Evolutionary conservation across 1,140 invertebrate species (phyloP), one percentile per base, ranked within the genome.

Genomic region (Linepithema humile): DNA sequence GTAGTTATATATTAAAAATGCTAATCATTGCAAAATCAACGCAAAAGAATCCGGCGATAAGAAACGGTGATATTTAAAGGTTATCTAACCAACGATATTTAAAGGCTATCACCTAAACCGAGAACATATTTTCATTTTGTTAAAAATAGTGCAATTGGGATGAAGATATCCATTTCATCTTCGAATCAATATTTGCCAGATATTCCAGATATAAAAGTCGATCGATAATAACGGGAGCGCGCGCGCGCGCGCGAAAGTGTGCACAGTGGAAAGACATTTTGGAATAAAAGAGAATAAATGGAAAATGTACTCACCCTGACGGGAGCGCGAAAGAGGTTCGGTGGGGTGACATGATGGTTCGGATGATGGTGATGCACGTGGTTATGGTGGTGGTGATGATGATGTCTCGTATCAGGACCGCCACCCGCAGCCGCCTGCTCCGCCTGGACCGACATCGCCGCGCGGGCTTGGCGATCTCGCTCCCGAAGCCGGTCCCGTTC

Each of bases 401-500:
- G 91, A 65, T 95, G 82, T 95, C 95, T 85, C 95, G 96, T 91
- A 95, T 96, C 87, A 93, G 95, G 92, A 96, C 96, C 74, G 95
- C 95, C 91, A 82, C 93, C 94, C 60, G 93, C 94, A 87, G 95
- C 95, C 84, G 94, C 94, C 85, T 96, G 95, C 89, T 96, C 95
- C 85, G 95, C 95, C 89, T 95, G 95, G 90, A 95, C 95, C 90
- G 96, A 95, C 95, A 96, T 96, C 93, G 96, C 96, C 89, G 96
- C 96, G 77, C 96, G 95, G 90, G 96, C 96, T 92, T 96, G 96
- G 92, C 96, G 95, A 93, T 97, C 96, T 92, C 95, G 95, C 94
- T 97, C 96, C 84, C 96, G 96, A 92, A 96, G 95, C 88, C 96
- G 95, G 93, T 97, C 96, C 92, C 96, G 95, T 91, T 97, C 96